phyloP scores from a whole-genome alignment of 2,113 vertebrate species.

The Tachuris rubrigastra region DNA sequence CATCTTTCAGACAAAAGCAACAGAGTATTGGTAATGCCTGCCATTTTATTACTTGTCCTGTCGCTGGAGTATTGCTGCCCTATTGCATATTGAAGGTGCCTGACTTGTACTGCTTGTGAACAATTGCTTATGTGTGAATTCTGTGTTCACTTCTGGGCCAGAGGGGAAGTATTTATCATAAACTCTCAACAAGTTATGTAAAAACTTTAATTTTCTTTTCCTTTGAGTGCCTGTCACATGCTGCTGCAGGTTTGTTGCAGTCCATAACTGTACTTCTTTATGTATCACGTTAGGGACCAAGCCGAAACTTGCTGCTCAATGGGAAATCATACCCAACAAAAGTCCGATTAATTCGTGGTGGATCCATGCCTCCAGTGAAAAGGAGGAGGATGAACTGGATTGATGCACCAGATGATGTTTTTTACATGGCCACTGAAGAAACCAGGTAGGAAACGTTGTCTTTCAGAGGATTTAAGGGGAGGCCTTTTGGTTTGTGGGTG shows the following conservation, averaged over 20 bases:
- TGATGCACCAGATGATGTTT: constrained; percentile 81
- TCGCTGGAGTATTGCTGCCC: constrained; percentile 24
- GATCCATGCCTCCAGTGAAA: constrained; percentile 84
- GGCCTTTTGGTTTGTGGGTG: neutral
- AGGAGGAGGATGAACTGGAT: constrained; percentile 94
- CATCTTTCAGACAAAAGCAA: constrained; percentile 9
- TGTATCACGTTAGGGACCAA: constrained; percentile 83
- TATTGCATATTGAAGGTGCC: neutral
- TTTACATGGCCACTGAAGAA: constrained; percentile 82
- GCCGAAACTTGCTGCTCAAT: constrained; percentile 89
- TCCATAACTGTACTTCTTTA: constrained; percentile 2
- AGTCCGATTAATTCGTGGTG: constrained; percentile 84
- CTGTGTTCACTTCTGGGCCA: constrained; percentile 4
- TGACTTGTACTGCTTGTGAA: constrained; percentile 25
- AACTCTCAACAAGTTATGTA: neutral
- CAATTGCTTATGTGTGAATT: constrained; percentile 28
- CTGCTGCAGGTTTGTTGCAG: neutral
- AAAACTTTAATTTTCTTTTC: neutral
- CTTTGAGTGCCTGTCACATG: neutral
- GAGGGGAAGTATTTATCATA: neutral
- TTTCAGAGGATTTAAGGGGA: neutral
- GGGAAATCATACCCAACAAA: constrained; percentile 95
- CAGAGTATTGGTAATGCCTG: neutral
- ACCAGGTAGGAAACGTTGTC: constrained; percentile 71
- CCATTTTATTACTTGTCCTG: constrained; percentile 19